A percentile compares a stretch with the other conserved stretches of the same genome.
phyloP scores from a whole-genome alignment of 2,888 invertebrate species.

The Nomada ferruginata region DNA sequence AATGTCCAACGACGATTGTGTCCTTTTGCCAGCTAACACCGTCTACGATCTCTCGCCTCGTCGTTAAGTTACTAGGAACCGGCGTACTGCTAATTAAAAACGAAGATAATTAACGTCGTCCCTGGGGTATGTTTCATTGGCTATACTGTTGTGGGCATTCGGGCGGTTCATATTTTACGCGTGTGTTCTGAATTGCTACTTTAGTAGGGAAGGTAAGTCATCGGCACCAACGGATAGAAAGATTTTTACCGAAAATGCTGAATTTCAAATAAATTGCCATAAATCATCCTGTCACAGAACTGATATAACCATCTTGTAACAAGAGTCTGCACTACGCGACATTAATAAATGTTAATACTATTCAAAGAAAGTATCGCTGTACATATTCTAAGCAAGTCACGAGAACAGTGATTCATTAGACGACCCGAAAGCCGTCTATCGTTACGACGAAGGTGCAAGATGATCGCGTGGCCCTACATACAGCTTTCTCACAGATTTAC shows the following conservation, averaged over 20 bases:
- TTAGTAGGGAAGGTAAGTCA: no score
- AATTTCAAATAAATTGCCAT: no score
- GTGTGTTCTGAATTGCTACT: no score
- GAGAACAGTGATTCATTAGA: slow-evolving; percentile 9
- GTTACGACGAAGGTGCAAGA: slow-evolving; percentile 33
- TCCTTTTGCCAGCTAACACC: slow-evolving; percentile 63
- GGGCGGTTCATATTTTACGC: not conserved
- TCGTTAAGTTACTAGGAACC: slow-evolving; percentile 26
- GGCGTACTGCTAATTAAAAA: slow-evolving; percentile 51
- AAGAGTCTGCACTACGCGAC: no score
- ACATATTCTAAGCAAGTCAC: not conserved
- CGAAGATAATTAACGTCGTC: not conserved
- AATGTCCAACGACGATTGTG: slow-evolving; percentile 81
- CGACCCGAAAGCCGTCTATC: slow-evolving; percentile 33
- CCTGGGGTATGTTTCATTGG: not conserved
- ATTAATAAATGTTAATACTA: not conserved
- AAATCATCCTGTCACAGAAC: no score
- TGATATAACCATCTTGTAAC: no score
- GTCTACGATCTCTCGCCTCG: slow-evolving; percentile 38
- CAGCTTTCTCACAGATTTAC: slow-evolving; percentile 72
- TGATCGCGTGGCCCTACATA: slow-evolving; percentile 25
- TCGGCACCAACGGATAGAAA: no score
- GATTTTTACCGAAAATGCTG: no score
- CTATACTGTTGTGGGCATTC: no score
- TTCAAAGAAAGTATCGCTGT: not conserved